phyloP scores from a whole-genome alignment of 2,888 invertebrate genomes.

The Dicyrtoma fusca region DNA sequence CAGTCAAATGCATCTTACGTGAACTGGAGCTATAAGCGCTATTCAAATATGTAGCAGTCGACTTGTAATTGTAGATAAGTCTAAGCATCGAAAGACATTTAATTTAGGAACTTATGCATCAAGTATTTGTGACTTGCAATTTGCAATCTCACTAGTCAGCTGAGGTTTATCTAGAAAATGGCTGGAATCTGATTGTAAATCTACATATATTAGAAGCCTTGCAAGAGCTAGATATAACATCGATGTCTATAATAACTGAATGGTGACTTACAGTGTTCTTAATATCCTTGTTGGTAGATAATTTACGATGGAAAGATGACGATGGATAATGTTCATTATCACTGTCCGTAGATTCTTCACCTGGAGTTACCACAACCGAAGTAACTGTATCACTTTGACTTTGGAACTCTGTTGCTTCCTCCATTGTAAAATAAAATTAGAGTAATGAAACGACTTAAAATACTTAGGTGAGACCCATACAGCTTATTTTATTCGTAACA shows the following conservation, averaged over 20 bases:
- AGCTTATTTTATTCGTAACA: neutral
- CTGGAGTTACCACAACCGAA: conserved; percentile 1
- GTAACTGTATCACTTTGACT: neutral
- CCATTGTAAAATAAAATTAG: neutral
- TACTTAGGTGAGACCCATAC: neutral
- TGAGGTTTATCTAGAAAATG: too few relatives aligned
- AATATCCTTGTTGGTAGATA: conserved; percentile 81
- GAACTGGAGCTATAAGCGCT: too few relatives aligned
- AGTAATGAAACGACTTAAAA: neutral
- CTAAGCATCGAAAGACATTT: too few relatives aligned
- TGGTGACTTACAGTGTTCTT: conserved; percentile 71
- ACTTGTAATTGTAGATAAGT: too few relatives aligned
- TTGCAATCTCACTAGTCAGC: too few relatives aligned
- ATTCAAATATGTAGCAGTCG: too few relatives aligned
- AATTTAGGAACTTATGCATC: neutral
- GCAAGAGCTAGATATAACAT: neutral
- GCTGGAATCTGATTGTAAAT: too few relatives aligned
- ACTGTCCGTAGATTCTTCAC: conserved; percentile 74
- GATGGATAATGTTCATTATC: conserved; percentile 76
- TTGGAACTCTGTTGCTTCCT: conserved; percentile 3
- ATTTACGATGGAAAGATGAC: conserved; percentile 73
- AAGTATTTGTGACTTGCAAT: too few relatives aligned
- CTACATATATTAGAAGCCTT: neutral
- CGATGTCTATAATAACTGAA: neutral
- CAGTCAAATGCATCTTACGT: too few relatives aligned